Conservation (phyloP, 2,113 vertebrate species). For the Oceanodroma tethys region DNA sequence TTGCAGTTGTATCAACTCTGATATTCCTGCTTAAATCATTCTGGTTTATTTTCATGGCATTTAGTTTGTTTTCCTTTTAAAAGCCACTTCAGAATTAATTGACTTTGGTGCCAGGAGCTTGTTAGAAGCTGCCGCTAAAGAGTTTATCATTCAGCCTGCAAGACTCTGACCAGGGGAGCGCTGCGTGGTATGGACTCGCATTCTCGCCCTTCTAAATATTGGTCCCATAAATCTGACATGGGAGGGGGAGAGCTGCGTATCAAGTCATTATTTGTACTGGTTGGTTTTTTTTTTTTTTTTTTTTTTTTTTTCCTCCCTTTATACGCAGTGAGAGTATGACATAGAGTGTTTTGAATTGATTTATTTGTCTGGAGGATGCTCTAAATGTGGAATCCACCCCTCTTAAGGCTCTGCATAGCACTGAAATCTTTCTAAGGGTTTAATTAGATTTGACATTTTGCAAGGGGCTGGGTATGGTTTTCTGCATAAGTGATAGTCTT, state of each 20-base stretch:
- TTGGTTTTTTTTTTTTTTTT: background rate
- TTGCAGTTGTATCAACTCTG: background rate
- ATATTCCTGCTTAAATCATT: slow-evolving; percentile 30
- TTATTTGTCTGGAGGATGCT: background rate
- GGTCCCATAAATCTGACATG: background rate
- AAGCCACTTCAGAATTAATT: slow-evolving; percentile 38
- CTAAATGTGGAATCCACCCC: background rate
- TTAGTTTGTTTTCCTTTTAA: slow-evolving; percentile 38
- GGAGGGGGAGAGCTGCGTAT: background rate
- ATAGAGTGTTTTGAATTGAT: background rate
- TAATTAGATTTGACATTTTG: slow-evolving; percentile 23
- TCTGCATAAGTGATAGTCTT: background rate
- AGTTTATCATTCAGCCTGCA: background rate
- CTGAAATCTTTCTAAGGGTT: background rate
- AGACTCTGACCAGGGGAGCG: background rate
- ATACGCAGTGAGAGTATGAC: background rate
- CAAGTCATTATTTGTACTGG: background rate
- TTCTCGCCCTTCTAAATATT: background rate
- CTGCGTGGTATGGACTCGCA: background rate
- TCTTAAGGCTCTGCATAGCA: background rate
- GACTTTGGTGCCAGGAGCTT: slow-evolving; percentile 10
- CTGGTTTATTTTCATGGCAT: slow-evolving; percentile 33
- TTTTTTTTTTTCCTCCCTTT: background rate
- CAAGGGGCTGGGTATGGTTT: background rate
- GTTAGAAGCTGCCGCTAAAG: slow-evolving; percentile 21